Percentiles rank a stretch among this genome's conserved stretches.
Conservation (phyloP, 92 coral and sea anemone genomes). For the Zoanthus sansibaricus region DNA sequence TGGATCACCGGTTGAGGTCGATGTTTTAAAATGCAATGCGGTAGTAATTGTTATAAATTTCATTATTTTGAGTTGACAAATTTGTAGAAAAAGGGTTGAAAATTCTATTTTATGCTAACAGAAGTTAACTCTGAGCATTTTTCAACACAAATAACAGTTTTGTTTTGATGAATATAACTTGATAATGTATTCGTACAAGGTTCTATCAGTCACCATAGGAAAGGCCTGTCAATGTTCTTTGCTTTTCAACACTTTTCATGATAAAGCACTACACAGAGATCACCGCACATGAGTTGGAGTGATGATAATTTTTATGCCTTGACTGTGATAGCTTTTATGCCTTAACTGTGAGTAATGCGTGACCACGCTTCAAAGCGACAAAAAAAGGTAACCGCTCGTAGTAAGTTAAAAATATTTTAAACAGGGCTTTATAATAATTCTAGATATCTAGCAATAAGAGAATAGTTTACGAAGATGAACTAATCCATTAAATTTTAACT, state of each 20-base stretch:
- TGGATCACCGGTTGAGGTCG: slow-evolving; percentile 8
- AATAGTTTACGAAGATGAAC: too few species aligned
- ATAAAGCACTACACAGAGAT: not conserved
- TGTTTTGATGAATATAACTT: slow-evolving; percentile 17
- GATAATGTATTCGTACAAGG: not conserved
- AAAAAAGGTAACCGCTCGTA: not conserved
- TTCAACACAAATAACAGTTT: slow-evolving; percentile 15
- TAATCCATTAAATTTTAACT: too few species aligned
- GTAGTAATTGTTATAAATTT: not conserved
- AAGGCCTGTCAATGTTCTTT: too few species aligned
- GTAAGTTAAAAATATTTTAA: slow-evolving; percentile 2
- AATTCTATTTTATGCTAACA: slow-evolving; percentile 14
- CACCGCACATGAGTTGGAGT: slow-evolving; percentile 2
- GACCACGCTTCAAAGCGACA: slow-evolving; percentile 8
- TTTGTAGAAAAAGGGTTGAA: slow-evolving; percentile 18
- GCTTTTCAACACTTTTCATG: too few species aligned
- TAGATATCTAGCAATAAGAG: not conserved
- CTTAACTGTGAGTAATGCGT: not conserved
- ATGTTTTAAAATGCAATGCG: slow-evolving; percentile 9
- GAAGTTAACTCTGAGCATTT: slow-evolving; percentile 9
- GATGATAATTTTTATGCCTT: slow-evolving; percentile 9
- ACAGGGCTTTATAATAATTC: slow-evolving; percentile 1
- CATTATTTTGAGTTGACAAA: slow-evolving; percentile 11
- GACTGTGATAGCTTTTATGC: not conserved
- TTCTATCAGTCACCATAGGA: too few species aligned